Percentiles rank a stretch among this genome's conserved stretches.
Conservation (phyloP, 1,140 invertebrate genomes). For the Zaprionus africanus region DNA sequence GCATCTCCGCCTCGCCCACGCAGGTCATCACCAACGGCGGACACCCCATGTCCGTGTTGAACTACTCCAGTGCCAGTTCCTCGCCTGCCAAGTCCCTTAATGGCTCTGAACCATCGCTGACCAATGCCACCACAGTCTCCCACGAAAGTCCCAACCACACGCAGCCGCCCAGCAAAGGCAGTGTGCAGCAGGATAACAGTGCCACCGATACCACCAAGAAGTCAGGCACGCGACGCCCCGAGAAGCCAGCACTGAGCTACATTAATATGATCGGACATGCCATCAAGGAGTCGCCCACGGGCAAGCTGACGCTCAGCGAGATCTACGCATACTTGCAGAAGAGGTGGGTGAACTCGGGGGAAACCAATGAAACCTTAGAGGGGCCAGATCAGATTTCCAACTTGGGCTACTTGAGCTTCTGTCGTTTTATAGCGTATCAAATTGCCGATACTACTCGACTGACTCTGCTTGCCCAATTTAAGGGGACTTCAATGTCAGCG, state of each 20-base stretch:
- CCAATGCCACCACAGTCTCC: constrained; percentile 8
- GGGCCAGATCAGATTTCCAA: background rate
- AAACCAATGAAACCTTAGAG: background rate
- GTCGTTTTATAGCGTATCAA: background rate
- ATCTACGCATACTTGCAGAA: constrained; percentile 94
- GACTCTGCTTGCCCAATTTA: background rate
- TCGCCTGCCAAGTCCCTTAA: constrained; percentile 67
- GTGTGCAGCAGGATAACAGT: constrained; percentile 32
- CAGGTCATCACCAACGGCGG: constrained; percentile 61
- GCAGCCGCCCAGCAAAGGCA: constrained; percentile 33
- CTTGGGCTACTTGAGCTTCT: constrained; percentile 25
- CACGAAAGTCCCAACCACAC: constrained; percentile 36
- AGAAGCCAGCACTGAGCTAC: constrained; percentile 98
- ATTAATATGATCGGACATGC: constrained; percentile 99
- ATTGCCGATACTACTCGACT: background rate
- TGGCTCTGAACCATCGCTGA: constrained; percentile 44
- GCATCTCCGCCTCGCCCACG: constrained; percentile 55
- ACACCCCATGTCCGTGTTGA: constrained; percentile 53
- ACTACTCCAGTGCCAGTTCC: constrained; percentile 68
- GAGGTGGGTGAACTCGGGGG: constrained; percentile 86
- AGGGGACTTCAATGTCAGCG: background rate
- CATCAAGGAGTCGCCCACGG: constrained; percentile 95
- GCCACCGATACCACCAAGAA: constrained; percentile 79
- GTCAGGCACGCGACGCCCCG: constrained; percentile 90
- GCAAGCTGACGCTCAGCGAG: constrained; percentile 94